Evolutionary conservation across 2,888 invertebrate species (phyloP).

Genomic region (Liposcelis brunnea): DNA sequence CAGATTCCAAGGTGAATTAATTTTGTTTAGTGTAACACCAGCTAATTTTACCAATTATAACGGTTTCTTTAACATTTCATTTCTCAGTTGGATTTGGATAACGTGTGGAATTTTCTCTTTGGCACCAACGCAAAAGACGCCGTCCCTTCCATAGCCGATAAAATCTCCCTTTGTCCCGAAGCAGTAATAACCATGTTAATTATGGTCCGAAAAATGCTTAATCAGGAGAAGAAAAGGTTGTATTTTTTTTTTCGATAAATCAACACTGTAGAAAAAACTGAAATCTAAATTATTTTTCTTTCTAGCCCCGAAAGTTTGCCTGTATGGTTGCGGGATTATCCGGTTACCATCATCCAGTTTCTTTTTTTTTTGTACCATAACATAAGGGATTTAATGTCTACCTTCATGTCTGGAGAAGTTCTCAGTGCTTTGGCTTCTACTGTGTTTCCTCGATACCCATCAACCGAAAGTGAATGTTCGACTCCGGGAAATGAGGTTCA

Average conservation of each 20-base stretch:
- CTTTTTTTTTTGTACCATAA: slow-evolving; percentile 92
- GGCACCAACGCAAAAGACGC: slow-evolving; percentile 42
- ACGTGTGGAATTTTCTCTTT: slow-evolving; percentile 91
- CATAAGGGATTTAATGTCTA: slow-evolving; percentile 76
- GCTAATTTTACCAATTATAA: too few relatives aligned
- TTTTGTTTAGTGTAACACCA: not conserved
- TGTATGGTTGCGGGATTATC: slow-evolving; percentile 59
- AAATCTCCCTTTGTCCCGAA: slow-evolving; percentile 73
- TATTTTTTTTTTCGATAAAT: not conserved
- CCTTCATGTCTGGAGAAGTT: slow-evolving; percentile 85
- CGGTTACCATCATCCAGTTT: slow-evolving; percentile 59
- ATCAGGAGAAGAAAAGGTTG: slow-evolving; percentile 20
- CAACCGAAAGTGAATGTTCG: slow-evolving; percentile 61
- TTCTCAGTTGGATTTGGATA: slow-evolving; percentile 44
- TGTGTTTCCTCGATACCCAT: slow-evolving; percentile 61
- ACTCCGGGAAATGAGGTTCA: slow-evolving; percentile 51
- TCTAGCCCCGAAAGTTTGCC: slow-evolving; percentile 37
- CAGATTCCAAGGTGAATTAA: slow-evolving; percentile 35
- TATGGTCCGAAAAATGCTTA: slow-evolving; percentile 64
- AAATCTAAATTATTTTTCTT: slow-evolving; percentile 8
- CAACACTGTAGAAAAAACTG: too few relatives aligned
- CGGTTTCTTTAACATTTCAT: slow-evolving; percentile 2
- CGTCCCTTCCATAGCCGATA: slow-evolving; percentile 44
- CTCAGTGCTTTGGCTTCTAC: slow-evolving; percentile 69
- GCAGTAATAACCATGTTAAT: slow-evolving; percentile 75